Evolutionary conservation across 37 sponge, comb jelly and placozoan species (phyloP).

Genomic region (Eunapius fragilis): DNA sequence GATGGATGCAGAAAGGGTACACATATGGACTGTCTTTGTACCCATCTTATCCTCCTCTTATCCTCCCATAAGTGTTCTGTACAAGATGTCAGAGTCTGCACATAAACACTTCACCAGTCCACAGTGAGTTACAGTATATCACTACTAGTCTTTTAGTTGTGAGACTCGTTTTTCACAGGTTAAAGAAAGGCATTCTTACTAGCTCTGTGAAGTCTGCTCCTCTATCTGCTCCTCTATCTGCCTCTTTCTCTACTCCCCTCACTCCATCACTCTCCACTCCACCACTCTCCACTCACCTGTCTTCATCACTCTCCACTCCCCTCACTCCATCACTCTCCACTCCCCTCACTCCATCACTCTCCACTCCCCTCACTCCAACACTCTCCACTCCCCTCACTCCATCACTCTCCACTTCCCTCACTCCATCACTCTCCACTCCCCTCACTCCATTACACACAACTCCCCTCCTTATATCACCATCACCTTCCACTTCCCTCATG

Average conservation of each 20-base stretch:
- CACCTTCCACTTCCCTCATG: too few relatives aligned
- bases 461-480: too few relatives aligned
- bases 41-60: neutral
- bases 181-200: neutral
- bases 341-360: too few relatives aligned
- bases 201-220: neutral
- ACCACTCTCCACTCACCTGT: neutral
- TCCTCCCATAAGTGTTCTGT: slow-evolving; percentile 40
- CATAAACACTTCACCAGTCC: slow-evolving; percentile 50
- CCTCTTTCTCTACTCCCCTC: neutral
- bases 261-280: neutral
- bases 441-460: too few relatives aligned
- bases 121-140: slow-evolving; percentile 10
- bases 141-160: neutral
- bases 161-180: neutral
- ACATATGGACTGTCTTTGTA: neutral
- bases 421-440: too few relatives aligned
- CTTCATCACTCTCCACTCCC: neutral
- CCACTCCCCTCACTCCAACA: too few relatives aligned
- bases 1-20: slow-evolving; percentile 78
- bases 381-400: too few relatives aligned
- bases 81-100: slow-evolving; percentile 54
- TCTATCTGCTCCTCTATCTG: neutral
- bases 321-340: neutral
- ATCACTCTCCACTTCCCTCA: too few relatives aligned